These are phyloP conservation scores for Macaria notata DNA, from an alignment of 2,888 invertebrate genomes.

Conservation along the genomic window DNA sequence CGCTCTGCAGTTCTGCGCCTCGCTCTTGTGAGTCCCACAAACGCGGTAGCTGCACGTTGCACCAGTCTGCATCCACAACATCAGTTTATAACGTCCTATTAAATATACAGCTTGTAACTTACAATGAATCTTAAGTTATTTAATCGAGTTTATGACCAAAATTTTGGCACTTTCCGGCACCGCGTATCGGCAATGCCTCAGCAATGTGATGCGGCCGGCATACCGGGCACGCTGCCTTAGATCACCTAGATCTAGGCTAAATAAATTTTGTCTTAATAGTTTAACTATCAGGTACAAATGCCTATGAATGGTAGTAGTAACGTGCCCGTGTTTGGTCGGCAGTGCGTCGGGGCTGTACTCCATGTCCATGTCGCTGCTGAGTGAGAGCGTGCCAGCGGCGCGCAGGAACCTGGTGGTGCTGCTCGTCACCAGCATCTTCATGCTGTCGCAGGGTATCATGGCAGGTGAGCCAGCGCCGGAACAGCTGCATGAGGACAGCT, in stretches of 20 bases:
- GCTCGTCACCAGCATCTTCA: conserved; percentile 54
- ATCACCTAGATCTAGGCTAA: neutral
- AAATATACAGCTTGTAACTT: too few relatives aligned
- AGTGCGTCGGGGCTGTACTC: conserved; percentile 57
- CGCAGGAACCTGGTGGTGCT: conserved; percentile 53
- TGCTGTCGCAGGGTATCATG: conserved; percentile 56
- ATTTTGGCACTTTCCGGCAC: too few relatives aligned
- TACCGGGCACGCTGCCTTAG: too few relatives aligned
- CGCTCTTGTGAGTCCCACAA: conserved; percentile 55
- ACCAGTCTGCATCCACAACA: too few relatives aligned
- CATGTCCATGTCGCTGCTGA: conserved; percentile 54
- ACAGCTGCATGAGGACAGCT: neutral
- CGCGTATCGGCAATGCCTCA: too few relatives aligned
- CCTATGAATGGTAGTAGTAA: too few relatives aligned
- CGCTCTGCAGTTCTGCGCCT: conserved; percentile 55
- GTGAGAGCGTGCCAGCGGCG: conserved; percentile 55
- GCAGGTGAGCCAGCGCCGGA: conserved; percentile 43
- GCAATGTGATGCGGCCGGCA: too few relatives aligned
- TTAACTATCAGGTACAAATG: too few relatives aligned
- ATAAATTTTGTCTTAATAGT: neutral
- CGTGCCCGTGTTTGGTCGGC: conserved; percentile 20
- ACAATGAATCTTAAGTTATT: too few relatives aligned
- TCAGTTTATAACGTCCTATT: too few relatives aligned
- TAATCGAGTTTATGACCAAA: too few relatives aligned
- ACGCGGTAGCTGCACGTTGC: neutral